Evolutionary conservation across 2,797 vertebrate genomes (phyloP), one percentile per base, ranked within the genome.

Genomic region (Cyclopterus lumpus): DNA sequence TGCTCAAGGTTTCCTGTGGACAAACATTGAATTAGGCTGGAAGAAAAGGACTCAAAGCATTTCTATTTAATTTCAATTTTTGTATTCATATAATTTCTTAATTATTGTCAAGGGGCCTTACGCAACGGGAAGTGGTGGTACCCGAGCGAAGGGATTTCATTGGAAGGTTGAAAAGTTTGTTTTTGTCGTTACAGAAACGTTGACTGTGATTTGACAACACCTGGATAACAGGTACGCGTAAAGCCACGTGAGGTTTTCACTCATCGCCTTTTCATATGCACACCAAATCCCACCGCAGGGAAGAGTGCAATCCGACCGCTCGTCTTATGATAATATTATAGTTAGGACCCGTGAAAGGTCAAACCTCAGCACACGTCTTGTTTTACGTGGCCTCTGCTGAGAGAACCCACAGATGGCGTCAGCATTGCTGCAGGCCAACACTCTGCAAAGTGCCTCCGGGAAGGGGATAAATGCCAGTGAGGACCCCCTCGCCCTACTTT

Each of bases 311-410:
- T 80, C 83, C 5, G 88, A 95, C 86, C 89, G 40, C 83, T 85
- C 81, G 75, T 89, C 89, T 91, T 95, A 94, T 93, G 92, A 95
- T 95, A 94, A 95, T 95, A 94, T 95, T 95, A 94, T 94, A 95
- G 94, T 95, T 93, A 91, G 92, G 92, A 86, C 89, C n/a, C 89
- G 87, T 73, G 89, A 95, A 95, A 95, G 95, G 94, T 95, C 94
- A 95, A 85, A 89, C 91, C 90, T 44, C 91, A 91, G 90, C 87
- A 84, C 88, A 88, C 67, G 87, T 90, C 91, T 92, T 91, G 89
- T 88, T 92, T 93, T 93, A 92, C 91, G 79, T 63, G 82, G 87
- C 83, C 87, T 88, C 84, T 84, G 84, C 90, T 91, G 88, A 76
- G 81, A 86, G 89, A 75, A 79, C 86, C 80, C 83, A 87, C 92